These are phyloP conservation scores for Polietes domitor DNA, from an alignment of 2,888 invertebrate genomes.

Conservation along the genomic window DNA sequence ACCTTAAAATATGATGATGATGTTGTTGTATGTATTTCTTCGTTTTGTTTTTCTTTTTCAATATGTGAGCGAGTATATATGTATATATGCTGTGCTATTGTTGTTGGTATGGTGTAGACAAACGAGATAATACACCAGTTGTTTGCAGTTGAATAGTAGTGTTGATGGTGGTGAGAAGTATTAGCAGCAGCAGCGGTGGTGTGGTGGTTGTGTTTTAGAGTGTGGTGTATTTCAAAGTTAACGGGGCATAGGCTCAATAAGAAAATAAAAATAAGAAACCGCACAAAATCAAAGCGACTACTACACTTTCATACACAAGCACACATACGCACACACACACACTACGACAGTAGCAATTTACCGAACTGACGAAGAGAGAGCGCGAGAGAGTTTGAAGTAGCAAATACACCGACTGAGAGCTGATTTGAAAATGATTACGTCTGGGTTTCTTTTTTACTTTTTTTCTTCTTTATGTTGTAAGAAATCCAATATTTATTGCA, in stretches of 20 bases:
- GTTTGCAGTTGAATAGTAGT: constrained; percentile 27
- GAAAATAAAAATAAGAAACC: constrained; percentile 56
- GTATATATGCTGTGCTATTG: constrained; percentile 35
- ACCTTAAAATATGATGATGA: constrained; percentile 63
- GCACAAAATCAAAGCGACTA: constrained; percentile 43
- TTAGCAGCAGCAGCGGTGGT: constrained; percentile 42
- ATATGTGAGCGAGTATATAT: constrained; percentile 15
- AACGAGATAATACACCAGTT: constrained; percentile 50
- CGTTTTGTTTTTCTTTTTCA: constrained; percentile 15
- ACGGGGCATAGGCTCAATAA: constrained; percentile 38
- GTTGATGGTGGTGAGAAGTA: constrained; percentile 44
- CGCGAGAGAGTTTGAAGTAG: constrained; percentile 8
- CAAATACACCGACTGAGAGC: constrained; percentile 4
- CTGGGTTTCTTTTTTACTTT: constrained; percentile 41
- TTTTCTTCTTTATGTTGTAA: constrained; percentile 9
- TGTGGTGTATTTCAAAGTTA: constrained; percentile 43
- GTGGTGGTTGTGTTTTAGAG: neutral
- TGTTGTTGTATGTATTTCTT: constrained; percentile 40
- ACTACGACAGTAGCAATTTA: constrained; percentile 10
- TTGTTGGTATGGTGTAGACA: constrained; percentile 46
- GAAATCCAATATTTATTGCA: constrained; percentile 43
- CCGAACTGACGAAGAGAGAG: neutral
- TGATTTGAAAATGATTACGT: constrained; percentile 39
- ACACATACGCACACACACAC: constrained; percentile 1
- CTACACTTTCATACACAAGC: constrained; percentile 32